Percentiles rank a stretch among this genome's conserved stretches.
Evolutionary conservation across 1,140 invertebrate species (phyloP).

Genomic region (Aporrectodea caliginosa): DNA sequence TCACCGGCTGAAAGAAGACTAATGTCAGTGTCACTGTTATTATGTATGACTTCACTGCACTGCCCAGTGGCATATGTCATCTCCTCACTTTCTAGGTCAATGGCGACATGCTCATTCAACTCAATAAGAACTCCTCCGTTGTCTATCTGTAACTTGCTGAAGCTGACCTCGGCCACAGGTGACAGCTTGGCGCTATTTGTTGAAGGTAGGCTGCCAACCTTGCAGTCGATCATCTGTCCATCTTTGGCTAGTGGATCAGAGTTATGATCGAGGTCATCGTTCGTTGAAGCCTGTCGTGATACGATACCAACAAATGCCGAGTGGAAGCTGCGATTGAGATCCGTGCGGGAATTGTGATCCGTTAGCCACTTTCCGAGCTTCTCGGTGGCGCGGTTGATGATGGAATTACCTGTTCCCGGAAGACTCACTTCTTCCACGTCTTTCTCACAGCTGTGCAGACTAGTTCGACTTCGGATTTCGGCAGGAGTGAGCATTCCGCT

Average conservation of each 20-base stretch:
- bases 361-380: constrained; percentile 14
- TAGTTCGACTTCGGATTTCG: constrained; percentile 15
- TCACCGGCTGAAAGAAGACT: too few relatives aligned
- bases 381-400: constrained; percentile 4
- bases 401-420: not conserved
- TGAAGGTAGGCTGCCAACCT: too few relatives aligned
- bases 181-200: not conserved
- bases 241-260: not conserved
- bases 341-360: constrained; percentile 15
- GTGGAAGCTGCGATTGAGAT: not conserved
- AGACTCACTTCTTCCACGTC: constrained; percentile 5
- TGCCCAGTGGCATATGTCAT: too few relatives aligned
- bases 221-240: not conserved
- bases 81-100: too few relatives aligned
- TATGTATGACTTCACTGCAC: too few relatives aligned
- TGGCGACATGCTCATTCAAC: not conserved
- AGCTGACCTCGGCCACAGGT: not conserved
- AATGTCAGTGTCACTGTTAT: too few relatives aligned
- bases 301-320: not conserved
- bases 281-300: not conserved
- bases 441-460: constrained; percentile 16
- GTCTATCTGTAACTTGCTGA: not conserved
- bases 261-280: not conserved
- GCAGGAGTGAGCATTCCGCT: constrained; percentile 16
- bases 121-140: not conserved